Evolutionary conservation across 92 coral and sea anemone species (phyloP), one percentile per base, ranked within the genome.

Genomic region (Blastomussa wellsi): DNA sequence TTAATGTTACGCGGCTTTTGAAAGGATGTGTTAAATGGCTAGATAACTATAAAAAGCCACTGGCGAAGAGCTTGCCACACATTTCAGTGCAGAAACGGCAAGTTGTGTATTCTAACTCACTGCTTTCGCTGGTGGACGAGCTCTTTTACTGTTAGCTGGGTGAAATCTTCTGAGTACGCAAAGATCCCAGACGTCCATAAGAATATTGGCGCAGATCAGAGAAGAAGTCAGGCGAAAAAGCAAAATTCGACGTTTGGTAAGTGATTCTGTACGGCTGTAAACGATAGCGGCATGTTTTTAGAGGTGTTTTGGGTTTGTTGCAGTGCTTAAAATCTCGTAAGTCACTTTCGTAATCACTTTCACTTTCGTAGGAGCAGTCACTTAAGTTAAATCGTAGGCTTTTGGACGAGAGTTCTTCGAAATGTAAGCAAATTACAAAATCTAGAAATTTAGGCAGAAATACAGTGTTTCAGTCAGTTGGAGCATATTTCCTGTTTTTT

Each of bases 11-110:
- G 84, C 75, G 57, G 68, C 66, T 16, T 37, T 0, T 20, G 19
- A 71, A 71, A 71, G 3, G 78, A 82, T 55, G 86, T 69, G 78
- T 79, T 64, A 79, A 79, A 65, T 79, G 36, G 13, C 72, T 60
- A 17, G 24, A 37, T 62, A 16, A 28, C 39, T 38, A 17, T 65
- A 41, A 29, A 19, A 79, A 31, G 32, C 59, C 73, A 36, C 69
- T 53, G 31, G 38, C 28, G 69, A 20, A 17, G 48, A 29, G 32
- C 17, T 29, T 36, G 35, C 84, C 66, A 64, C 66, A 79, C 66
- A 79, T 62, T 31, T 31, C 84, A 19, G 74, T 26, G 84, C 26
- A 78, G 52, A 79, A 64, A 79, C 74, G 29, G 65, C 83, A 64
- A 29, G 42, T 66, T 19, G 64, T 42, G 65, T 42, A 79, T 66